These are phyloP conservation scores for Crossocerus cetratus DNA, from an alignment of 2,888 invertebrate species.

Conservation along the genomic window DNA sequence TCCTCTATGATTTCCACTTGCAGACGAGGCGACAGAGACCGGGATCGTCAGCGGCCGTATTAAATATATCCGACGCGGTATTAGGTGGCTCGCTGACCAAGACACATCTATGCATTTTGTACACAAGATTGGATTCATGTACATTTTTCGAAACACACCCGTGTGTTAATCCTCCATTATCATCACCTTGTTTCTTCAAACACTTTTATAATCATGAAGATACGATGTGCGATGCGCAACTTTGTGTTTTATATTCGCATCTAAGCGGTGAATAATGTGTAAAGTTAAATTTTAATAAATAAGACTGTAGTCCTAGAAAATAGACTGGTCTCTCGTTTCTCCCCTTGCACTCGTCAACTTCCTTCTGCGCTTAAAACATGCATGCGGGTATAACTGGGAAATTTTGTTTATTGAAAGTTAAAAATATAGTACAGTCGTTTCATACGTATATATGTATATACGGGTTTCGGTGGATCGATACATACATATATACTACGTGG, in stretches of 20 bases:
- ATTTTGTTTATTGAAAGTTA: constrained; percentile 68
- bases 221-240: constrained; percentile 37
- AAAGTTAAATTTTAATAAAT: constrained; percentile 67
- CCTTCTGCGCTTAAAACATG: neutral
- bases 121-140: constrained; percentile 54
- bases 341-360: neutral
- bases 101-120: constrained; percentile 56
- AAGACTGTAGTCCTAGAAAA: constrained; percentile 52
- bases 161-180: constrained; percentile 44
- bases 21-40: constrained; percentile 78
- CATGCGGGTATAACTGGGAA: constrained; percentile 40
- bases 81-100: constrained; percentile 14
- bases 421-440: constrained; percentile 68
- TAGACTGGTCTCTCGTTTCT: neutral
- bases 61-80: constrained; percentile 35
- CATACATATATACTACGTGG: constrained; percentile 1
- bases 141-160: constrained; percentile 47
- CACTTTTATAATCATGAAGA: constrained; percentile 54
- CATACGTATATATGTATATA: constrained; percentile 57
- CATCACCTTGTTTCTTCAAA: constrained; percentile 52
- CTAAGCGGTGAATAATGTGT: constrained; percentile 52
- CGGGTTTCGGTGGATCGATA: constrained; percentile 55
- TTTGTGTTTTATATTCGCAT: constrained; percentile 49
- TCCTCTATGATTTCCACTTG: constrained; percentile 45
- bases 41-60: constrained; percentile 79